Percentiles rank a stretch among this genome's conserved stretches.
These are phyloP conservation scores for Halcyon badia DNA, from an alignment of 2,797 vertebrate genomes.

Conservation along the genomic window DNA sequence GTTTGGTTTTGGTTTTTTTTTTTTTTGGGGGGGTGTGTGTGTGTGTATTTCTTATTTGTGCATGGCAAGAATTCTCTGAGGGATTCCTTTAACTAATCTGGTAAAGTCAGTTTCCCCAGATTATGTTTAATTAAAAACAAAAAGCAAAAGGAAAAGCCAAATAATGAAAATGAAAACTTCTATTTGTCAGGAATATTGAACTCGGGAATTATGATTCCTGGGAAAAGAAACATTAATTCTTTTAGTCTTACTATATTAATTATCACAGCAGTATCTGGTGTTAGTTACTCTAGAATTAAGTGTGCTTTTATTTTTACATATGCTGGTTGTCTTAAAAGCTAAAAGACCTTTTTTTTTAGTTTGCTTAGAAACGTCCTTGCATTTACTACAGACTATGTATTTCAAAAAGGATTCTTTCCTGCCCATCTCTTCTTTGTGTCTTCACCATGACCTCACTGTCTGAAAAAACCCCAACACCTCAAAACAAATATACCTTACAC, in stretches of 20 bases:
- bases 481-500: background rate
- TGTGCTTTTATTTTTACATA: background rate
- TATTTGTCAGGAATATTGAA: conserved; percentile 6
- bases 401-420: background rate
- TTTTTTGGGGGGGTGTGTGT: too few relatives aligned
- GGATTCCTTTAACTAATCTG: background rate
- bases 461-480: background rate
- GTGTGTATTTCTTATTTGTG: background rate
- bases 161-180: background rate
- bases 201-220: background rate
- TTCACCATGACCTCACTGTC: background rate
- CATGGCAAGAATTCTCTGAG: background rate
- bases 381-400: background rate
- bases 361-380: background rate
- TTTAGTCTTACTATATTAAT: background rate
- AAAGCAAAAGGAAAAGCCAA: background rate
- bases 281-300: background rate
- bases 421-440: background rate
- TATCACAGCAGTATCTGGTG: background rate
- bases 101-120: background rate
- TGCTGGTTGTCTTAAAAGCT: background rate
- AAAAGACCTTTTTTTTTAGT: background rate
- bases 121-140: conserved; percentile 23
- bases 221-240: background rate
- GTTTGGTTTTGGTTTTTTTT: too few relatives aligned